phyloP scores from a whole-genome alignment of 2,113 vertebrate species.

The Clinocottus analis region DNA sequence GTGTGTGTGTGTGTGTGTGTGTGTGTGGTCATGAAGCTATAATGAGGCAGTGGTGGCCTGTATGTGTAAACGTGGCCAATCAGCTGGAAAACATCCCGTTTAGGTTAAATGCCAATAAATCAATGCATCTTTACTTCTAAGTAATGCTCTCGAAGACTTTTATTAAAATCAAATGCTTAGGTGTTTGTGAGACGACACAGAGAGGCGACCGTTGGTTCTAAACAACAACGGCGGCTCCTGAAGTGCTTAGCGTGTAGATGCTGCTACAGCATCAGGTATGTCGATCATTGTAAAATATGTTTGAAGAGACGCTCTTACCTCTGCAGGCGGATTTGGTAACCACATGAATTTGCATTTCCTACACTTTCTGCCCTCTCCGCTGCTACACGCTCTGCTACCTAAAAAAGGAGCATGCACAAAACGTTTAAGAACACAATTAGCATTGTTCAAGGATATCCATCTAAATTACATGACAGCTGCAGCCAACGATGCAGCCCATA shows the following conservation, averaged over 20 bases:
- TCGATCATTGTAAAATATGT: neutral
- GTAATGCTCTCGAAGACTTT: too few relatives aligned
- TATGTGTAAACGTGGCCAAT: too few relatives aligned
- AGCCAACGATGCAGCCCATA: neutral
- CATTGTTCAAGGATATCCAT: neutral
- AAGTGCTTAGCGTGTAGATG: neutral
- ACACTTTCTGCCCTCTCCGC: conserved; percentile 92
- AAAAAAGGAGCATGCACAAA: conserved; percentile 17
- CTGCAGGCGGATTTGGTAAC: conserved; percentile 97
- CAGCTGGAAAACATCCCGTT: too few relatives aligned
- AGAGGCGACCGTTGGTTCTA: neutral
- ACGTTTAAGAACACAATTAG: neutral
- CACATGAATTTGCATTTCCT: conserved; percentile 91
- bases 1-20: too few relatives aligned
- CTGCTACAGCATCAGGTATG: neutral
- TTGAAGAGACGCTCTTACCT: conserved; percentile 82
- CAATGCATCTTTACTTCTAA: too few relatives aligned
- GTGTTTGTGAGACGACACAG: neutral
- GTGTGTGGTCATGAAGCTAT: too few relatives aligned
- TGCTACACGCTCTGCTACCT: conserved; percentile 97
- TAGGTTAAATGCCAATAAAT: too few relatives aligned
- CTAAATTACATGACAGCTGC: neutral
- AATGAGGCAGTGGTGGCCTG: too few relatives aligned
- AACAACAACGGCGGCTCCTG: neutral
- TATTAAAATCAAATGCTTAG: too few relatives aligned